phyloP scores from a whole-genome alignment of 2,113 vertebrate species.

The Sapajus apella region DNA sequence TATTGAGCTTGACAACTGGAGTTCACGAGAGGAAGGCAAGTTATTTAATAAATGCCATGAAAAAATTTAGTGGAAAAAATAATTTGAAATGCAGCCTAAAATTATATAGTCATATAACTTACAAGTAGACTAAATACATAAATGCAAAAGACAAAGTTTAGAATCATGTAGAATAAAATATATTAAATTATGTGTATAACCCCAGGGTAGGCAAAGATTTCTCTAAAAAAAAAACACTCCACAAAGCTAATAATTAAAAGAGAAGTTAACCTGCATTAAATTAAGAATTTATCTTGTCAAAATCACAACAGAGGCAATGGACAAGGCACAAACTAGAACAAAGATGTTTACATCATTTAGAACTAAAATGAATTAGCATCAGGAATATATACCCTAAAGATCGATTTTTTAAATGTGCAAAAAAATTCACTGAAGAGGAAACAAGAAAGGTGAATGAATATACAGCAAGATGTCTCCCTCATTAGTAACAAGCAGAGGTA shows the following conservation, averaged over 20 bases:
- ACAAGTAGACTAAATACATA: not conserved
- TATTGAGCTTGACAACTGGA: not conserved
- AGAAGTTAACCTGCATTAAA: constrained; percentile 4
- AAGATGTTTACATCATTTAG: not conserved
- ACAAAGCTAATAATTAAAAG: not conserved
- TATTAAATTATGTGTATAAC: not conserved
- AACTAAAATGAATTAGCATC: not conserved
- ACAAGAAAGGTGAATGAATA: not conserved
- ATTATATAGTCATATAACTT: not conserved
- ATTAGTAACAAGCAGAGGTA: not conserved
- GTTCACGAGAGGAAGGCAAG: not conserved
- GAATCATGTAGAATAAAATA: not conserved
- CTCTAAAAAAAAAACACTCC: not conserved
- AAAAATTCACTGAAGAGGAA: not conserved
- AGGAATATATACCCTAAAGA: not conserved
- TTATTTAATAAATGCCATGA: not conserved
- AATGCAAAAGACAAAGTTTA: not conserved
- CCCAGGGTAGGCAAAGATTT: not conserved
- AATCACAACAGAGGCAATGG: not conserved
- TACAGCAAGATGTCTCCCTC: not conserved
- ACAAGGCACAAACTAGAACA: not conserved
- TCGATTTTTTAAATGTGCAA: not conserved
- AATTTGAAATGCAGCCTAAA: not conserved
- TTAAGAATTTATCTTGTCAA: not conserved
- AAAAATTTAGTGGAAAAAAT: not conserved